Percentiles rank a stretch among this genome's conserved stretches.
phyloP scores from a whole-genome alignment of 2,888 invertebrate species.

The Phortica okadai region DNA sequence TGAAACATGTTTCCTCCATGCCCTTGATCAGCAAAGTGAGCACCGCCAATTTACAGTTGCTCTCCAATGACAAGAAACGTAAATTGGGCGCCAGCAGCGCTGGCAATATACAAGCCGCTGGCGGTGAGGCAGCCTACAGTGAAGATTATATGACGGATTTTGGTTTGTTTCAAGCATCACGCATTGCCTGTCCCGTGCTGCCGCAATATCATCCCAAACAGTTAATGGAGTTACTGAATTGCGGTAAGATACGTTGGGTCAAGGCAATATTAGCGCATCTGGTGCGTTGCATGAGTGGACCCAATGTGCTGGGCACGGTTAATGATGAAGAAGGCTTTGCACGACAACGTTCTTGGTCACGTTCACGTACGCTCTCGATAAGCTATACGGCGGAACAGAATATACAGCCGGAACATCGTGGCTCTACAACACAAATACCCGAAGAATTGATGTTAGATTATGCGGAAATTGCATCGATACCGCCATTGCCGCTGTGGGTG shows the following conservation, averaged over 20 bases:
- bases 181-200: conserved; percentile 97
- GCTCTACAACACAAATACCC: conserved; percentile 87
- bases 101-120: conserved; percentile 57
- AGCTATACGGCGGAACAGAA: conserved; percentile 88
- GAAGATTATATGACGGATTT: conserved; percentile 93
- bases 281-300: conserved; percentile 86
- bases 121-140: conserved; percentile 74
- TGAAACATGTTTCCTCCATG: conserved; percentile 86
- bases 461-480: conserved; percentile 97
- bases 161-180: conserved; percentile 96
- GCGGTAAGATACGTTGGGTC: conserved; percentile 98
- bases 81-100: conserved; percentile 77
- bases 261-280: conserved; percentile 98
- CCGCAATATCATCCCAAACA: conserved; percentile 99
- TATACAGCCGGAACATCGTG: conserved; percentile 86
- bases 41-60: conserved; percentile 88
- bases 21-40: conserved; percentile 89
- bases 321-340: conserved; percentile 81
- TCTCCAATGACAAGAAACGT: conserved; percentile 84
- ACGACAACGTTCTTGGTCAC: conserved; percentile 88
- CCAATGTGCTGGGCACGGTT: conserved; percentile 77
- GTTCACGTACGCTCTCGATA: conserved; percentile 92
- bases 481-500: conserved; percentile 97
- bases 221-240: conserved; percentile 97
- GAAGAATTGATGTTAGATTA: conserved; percentile 94